Percentiles rank a stretch among this genome's conserved stretches.
These are phyloP conservation scores for Trachelus tabidus DNA, from an alignment of 2,888 invertebrate genomes.

Conservation along the genomic window DNA sequence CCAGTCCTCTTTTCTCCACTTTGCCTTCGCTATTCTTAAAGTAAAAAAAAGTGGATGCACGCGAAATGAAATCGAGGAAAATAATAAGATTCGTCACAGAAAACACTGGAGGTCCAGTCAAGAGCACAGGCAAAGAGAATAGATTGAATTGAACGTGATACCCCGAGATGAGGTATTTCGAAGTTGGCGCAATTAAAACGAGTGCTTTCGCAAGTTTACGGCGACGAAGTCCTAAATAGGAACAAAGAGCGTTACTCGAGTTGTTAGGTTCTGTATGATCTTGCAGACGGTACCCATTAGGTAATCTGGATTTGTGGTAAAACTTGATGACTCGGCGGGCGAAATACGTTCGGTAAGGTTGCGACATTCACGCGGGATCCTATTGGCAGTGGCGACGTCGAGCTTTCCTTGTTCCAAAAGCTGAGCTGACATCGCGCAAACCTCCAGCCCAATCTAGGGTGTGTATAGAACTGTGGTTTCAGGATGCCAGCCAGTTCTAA, in stretches of 20 bases:
- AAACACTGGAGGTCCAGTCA: too few relatives aligned
- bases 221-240: neutral
- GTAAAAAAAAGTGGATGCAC: too few relatives aligned
- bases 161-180: neutral
- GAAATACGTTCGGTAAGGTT: slow-evolving; percentile 14
- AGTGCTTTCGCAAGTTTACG: neutral
- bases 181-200: neutral
- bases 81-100: too few relatives aligned
- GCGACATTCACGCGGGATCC: slow-evolving; percentile 40
- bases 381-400: slow-evolving; percentile 28
- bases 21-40: too few relatives aligned
- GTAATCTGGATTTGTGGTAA: neutral
- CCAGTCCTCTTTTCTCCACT: too few relatives aligned
- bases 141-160: neutral
- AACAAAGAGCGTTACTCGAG: neutral
- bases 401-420: slow-evolving; percentile 46
- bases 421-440: slow-evolving; percentile 51
- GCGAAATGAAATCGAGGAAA: too few relatives aligned
- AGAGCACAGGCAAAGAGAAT: neutral
- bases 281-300: neutral
- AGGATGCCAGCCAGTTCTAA: slow-evolving; percentile 31
- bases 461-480: slow-evolving; percentile 31
- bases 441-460: slow-evolving; percentile 48
- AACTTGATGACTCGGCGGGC: neutral
- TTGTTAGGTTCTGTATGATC: neutral